Evolutionary conservation across 2,113 vertebrate species (phyloP).

Genomic region (Oryzias javanicus): DNA sequence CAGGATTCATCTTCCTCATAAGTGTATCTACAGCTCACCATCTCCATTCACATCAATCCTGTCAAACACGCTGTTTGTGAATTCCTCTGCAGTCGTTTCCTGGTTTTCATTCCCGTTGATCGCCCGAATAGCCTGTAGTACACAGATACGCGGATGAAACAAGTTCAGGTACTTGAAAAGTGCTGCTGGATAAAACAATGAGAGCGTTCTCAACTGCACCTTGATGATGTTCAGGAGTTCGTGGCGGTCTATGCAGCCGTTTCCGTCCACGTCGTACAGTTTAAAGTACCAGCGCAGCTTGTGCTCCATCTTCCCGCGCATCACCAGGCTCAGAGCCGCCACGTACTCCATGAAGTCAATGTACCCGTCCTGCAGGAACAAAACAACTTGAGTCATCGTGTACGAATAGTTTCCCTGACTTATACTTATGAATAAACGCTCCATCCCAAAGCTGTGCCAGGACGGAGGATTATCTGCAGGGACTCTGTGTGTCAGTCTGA

Average conservation of each 20-base stretch:
- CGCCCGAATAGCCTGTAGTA: conserved; percentile 83
- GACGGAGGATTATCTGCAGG: conserved; percentile 36
- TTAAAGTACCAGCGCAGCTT: conserved; percentile 93
- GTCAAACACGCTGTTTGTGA: conserved; percentile 88
- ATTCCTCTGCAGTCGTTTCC: conserved; percentile 82
- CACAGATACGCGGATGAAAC: conserved; percentile 1
- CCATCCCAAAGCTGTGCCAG: conserved; percentile 1
- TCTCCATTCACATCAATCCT: conserved; percentile 89
- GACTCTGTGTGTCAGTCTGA: conserved; percentile 22
- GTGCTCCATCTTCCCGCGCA: conserved; percentile 93
- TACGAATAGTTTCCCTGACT: background rate
- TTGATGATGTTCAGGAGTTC: conserved; percentile 92
- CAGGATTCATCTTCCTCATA: background rate
- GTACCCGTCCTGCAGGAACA: conserved; percentile 81
- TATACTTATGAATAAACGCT: background rate
- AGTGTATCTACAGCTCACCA: conserved; percentile 71
- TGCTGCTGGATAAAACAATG: background rate
- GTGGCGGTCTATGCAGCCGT: conserved; percentile 88
- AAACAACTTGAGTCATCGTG: background rate
- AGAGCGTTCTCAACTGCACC: conserved; percentile 56
- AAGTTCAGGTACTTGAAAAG: background rate
- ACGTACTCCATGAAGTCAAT: conserved; percentile 94
- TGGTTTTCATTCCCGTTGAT: conserved; percentile 83
- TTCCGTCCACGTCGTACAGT: conserved; percentile 90
- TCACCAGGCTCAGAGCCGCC: conserved; percentile 88